Percentiles rank a stretch among this genome's conserved stretches.
phyloP scores from a whole-genome alignment of 2,113 vertebrate species.

The Muntiacus muntjak region DNA sequence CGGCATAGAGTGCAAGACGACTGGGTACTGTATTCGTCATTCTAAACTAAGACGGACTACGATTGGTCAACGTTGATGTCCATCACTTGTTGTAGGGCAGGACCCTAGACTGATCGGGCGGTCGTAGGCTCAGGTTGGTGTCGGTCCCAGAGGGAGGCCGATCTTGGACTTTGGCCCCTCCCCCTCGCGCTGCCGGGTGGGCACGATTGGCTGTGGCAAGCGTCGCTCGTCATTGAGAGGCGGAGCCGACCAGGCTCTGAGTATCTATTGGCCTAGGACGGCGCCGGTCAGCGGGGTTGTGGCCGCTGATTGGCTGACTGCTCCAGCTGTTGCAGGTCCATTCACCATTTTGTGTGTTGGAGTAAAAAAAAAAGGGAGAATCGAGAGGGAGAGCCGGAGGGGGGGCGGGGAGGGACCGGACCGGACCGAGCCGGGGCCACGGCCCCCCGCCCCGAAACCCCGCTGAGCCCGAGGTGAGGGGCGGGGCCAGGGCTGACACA shows the following conservation, averaged over 20 bases:
- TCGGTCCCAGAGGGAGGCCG: constrained; percentile 73
- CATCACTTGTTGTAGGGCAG: constrained; percentile 33
- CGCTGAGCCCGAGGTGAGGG: constrained; percentile 66
- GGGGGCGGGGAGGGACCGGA: constrained; percentile 68
- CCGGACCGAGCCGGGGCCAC: constrained; percentile 65
- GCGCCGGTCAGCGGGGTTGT: constrained; percentile 82
- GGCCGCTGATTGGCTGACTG: constrained; percentile 84
- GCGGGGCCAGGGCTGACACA: constrained; percentile 49
- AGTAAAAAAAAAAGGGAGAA: constrained; percentile 87
- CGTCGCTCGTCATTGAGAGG: constrained; percentile 64
- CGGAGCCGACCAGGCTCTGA: neutral
- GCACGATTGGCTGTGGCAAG: constrained; percentile 76
- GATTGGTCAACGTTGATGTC: neutral
- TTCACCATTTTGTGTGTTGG: constrained; percentile 99
- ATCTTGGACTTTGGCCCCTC: constrained; percentile 66
- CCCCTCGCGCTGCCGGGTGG: constrained; percentile 47
- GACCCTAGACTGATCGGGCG: constrained; percentile 43
- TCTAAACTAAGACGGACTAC: neutral
- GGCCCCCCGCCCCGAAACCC: constrained; percentile 71
- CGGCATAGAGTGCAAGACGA: constrained; percentile 61
- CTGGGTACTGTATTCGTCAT: constrained; percentile 91
- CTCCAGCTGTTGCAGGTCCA: constrained; percentile 96
- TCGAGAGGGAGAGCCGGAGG: constrained; percentile 78
- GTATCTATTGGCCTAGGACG: constrained; percentile 81
- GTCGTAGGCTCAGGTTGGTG: constrained; percentile 78